Percentiles rank a stretch among this genome's conserved stretches.
Evolutionary conservation across 92 coral and sea anemone genomes (phyloP).

Genomic region (Umimayanthus kanabou): DNA sequence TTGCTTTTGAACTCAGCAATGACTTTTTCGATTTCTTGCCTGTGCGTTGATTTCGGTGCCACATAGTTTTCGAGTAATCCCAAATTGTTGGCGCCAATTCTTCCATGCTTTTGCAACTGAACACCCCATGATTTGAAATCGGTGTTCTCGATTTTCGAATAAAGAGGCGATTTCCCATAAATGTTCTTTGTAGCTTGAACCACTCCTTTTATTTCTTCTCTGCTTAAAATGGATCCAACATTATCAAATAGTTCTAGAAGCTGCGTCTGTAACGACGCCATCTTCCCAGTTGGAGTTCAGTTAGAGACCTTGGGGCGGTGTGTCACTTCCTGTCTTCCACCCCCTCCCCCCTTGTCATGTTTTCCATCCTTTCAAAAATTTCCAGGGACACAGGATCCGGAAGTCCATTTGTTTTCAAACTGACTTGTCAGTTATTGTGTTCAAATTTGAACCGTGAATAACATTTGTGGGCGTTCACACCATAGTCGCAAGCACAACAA

Average conservation of each 20-base stretch:
- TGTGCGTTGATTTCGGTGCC: conserved; percentile 48
- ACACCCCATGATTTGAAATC: conserved; percentile 5
- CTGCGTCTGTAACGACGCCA: not conserved
- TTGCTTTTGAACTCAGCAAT: conserved; percentile 26
- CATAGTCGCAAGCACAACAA: too few species aligned
- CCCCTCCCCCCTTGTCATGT: too few species aligned
- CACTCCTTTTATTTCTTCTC: conserved; percentile 8
- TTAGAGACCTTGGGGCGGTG: too few species aligned
- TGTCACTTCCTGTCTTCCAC: too few species aligned
- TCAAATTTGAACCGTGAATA: too few species aligned
- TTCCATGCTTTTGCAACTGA: conserved; percentile 28
- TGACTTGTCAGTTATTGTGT: too few species aligned
- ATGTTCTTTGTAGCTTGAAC: not conserved
- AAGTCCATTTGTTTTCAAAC: too few species aligned
- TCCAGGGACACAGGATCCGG: too few species aligned
- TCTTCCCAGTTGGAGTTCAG: not conserved
- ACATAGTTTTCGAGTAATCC: conserved; percentile 37
- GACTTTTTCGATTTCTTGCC: conserved; percentile 31
- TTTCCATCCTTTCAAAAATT: too few species aligned
- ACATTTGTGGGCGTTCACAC: too few species aligned
- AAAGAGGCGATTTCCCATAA: not conserved
- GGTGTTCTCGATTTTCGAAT: not conserved
- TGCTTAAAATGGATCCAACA: conserved; percentile 8
- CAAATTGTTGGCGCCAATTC: conserved; percentile 22
- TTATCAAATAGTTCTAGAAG: not conserved